Evolutionary conservation across 1,140 invertebrate species (phyloP), one percentile per base, ranked within the genome.

Genomic region (Goniozus legneri): DNA sequence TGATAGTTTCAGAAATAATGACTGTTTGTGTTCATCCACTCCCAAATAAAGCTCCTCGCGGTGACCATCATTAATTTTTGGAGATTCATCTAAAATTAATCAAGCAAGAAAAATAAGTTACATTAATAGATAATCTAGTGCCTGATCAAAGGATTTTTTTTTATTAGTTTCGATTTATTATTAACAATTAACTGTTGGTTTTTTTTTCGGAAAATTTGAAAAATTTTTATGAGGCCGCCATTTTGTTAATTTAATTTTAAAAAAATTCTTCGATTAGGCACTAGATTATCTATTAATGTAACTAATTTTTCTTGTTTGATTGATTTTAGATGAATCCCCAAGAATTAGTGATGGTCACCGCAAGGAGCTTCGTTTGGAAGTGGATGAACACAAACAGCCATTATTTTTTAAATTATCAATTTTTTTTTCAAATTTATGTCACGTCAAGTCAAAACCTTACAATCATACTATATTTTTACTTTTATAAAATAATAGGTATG

Each of bases 321-420:
- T 34, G 42, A 44, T 44, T 44, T 44, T 44, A n/a, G 42, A 44
- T 44, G 42, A 44, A 44, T 34, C 42, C 34, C 42, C 39, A 41
- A 41, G 27, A 27, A 41, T 41, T 41, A 6, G 39, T 30, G 39
- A 31, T 41, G 39, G 39, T 30, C 27, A 41, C 39, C 39, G 24
- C 39, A 12, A 41, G 39, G 24, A 16, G 18, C 39, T 41, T 41
- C 39, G 14, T 21, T 31, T 31, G 24, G 39, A 31, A 42, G 10
- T 30, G 39, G 24, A 31, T 42, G 22, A 31, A 42, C 27, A 42
- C 22, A 2, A 42, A 42, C 8, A 8, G 24, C 39, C 24, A 31
- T 31, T 30, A 42, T 27, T 42, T 42, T n/a, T 21, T 16, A 14
- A 42, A 42, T 42, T 42, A 42, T 30, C 2, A 31, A 22, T 42